phyloP scores from a whole-genome alignment of 2,113 vertebrate genomes.

The Glaucidium brasilianum region DNA sequence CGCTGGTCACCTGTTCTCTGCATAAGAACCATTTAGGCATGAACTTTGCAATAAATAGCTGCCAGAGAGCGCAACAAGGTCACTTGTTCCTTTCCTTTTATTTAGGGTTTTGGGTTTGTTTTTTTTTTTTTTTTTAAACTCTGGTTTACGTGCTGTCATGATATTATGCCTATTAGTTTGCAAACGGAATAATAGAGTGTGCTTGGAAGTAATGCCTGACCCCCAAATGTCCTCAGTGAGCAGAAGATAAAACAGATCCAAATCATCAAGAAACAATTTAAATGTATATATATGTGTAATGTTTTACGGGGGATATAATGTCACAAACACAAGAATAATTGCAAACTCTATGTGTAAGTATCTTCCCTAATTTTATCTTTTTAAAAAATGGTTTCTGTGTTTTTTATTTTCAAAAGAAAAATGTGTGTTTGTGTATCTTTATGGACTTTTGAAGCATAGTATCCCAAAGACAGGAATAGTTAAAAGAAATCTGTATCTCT shows the following conservation, averaged over 20 bases:
- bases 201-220: slow-evolving; percentile 59
- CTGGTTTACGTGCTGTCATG: slow-evolving; percentile 16
- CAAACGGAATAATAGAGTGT: slow-evolving; percentile 38
- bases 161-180: slow-evolving; percentile 58
- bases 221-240: slow-evolving; percentile 54
- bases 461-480: not conserved
- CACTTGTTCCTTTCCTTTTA: slow-evolving; percentile 64
- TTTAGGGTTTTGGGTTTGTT: not conserved
- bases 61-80: slow-evolving; percentile 68
- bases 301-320: slow-evolving; percentile 52
- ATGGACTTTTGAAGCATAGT: slow-evolving; percentile 14
- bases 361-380: slow-evolving; percentile 57
- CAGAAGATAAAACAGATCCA: slow-evolving; percentile 68
- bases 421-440: not conserved
- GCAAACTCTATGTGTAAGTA: slow-evolving; percentile 78
- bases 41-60: slow-evolving; percentile 94
- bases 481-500: slow-evolving; percentile 40
- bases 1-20: slow-evolving; percentile 87
- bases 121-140: not conserved
- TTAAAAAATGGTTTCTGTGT: not conserved
- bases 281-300: not conserved
- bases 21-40: slow-evolving; percentile 88
- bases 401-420: slow-evolving; percentile 40
- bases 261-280: slow-evolving; percentile 19
- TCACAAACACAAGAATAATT: slow-evolving; percentile 66